Evolutionary conservation across 2,797 vertebrate species (phyloP).

Genomic region (Pangasius macronema): DNA sequence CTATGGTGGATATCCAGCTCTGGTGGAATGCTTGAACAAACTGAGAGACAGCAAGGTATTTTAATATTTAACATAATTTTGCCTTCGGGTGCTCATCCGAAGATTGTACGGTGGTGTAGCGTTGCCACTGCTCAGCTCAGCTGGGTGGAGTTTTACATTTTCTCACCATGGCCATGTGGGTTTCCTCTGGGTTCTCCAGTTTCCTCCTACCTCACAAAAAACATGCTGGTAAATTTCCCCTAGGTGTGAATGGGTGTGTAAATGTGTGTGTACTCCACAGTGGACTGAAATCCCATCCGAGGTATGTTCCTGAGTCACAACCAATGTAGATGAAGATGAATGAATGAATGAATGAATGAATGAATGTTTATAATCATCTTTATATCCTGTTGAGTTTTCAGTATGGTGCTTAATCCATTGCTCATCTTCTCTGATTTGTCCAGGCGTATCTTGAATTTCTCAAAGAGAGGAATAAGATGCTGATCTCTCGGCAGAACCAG

Average conservation of each 20-base stretch:
- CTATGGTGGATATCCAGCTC: constrained; percentile 89
- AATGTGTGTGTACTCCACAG: neutral
- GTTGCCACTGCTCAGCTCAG: neutral
- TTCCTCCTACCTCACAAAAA: neutral
- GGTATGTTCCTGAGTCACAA: neutral
- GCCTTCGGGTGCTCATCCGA: neutral
- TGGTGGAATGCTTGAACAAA: constrained; percentile 89
- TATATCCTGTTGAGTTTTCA: neutral
- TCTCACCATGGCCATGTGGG: neutral
- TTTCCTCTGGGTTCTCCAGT: neutral
- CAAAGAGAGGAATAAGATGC: constrained; percentile 89
- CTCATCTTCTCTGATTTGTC: neutral
- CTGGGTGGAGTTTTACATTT: neutral
- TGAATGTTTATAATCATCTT: neutral
- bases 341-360: neutral
- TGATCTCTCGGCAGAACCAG: constrained; percentile 90
- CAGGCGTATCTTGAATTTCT: constrained; percentile 90
- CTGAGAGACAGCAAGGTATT: constrained; percentile 84
- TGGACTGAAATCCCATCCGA: neutral
- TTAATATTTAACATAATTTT: too few relatives aligned
- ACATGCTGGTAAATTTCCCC: neutral
- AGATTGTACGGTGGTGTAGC: neutral
- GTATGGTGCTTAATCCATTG: neutral
- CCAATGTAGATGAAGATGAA: neutral
- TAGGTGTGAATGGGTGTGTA: too few relatives aligned